phyloP scores from a whole-genome alignment of 1,140 invertebrate species.

The Amyelois transitella region DNA sequence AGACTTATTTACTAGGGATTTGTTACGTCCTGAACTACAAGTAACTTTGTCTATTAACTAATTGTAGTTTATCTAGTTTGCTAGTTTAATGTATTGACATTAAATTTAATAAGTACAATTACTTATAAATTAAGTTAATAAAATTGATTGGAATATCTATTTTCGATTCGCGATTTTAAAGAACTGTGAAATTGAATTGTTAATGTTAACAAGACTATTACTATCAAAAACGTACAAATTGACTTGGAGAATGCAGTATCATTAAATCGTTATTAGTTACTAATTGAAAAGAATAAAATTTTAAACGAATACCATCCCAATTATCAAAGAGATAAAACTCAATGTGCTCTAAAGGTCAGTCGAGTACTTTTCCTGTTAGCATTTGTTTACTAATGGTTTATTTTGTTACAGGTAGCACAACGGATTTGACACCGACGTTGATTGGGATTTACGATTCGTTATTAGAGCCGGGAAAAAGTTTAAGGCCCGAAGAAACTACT shows the following conservation, averaged over 20 bases:
- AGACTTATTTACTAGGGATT: too few relatives aligned
- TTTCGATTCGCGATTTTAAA: not conserved
- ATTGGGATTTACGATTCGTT: slow-evolving; percentile 76
- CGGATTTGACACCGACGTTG: slow-evolving; percentile 75
- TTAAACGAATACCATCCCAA: not conserved
- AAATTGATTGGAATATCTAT: not conserved
- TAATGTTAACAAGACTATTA: not conserved
- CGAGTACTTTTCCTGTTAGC: not conserved
- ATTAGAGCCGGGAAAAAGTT: slow-evolving; percentile 53
- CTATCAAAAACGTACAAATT: not conserved
- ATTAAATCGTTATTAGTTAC: slow-evolving; percentile 20
- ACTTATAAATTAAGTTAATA: too few relatives aligned
- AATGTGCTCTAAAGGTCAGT: not conserved
- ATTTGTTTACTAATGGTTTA: not conserved
- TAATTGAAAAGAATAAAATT: slow-evolving; percentile 9
- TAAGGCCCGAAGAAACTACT: slow-evolving; percentile 40
- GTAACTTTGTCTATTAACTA: too few relatives aligned
- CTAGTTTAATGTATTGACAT: too few relatives aligned
- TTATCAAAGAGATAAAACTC: not conserved
- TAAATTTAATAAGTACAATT: too few relatives aligned
- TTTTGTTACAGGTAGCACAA: slow-evolving; percentile 76
- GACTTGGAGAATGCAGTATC: slow-evolving; percentile 14
- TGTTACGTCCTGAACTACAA: too few relatives aligned
- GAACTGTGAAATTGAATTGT: not conserved
- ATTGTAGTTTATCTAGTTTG: too few relatives aligned